phyloP scores from a whole-genome alignment of 2,888 invertebrate species.

The Polietes domitor region DNA sequence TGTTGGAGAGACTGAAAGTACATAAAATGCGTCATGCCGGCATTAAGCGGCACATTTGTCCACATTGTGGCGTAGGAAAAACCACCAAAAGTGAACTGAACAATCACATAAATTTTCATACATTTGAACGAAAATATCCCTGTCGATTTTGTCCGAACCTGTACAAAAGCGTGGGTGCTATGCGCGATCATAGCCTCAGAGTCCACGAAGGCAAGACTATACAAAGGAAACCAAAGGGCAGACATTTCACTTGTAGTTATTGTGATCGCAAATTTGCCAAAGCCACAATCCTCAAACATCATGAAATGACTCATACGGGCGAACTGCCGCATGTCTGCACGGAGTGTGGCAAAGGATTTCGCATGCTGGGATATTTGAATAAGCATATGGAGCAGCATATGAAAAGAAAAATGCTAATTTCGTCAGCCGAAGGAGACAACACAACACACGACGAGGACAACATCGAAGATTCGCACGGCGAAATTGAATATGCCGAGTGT shows the following conservation, averaged over 20 bases:
- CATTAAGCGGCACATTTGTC: conserved; percentile 76
- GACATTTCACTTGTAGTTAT: conserved; percentile 74
- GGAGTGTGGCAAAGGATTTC: conserved; percentile 70
- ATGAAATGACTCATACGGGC: conserved; percentile 79
- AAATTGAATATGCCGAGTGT: no score
- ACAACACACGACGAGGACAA: no score
- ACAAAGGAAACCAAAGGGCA: conserved; percentile 75
- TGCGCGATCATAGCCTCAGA: conserved; percentile 69
- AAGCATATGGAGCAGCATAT: no score
- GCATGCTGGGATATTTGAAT: no score
- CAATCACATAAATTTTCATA: conserved; percentile 77
- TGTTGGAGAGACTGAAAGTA: conserved; percentile 74
- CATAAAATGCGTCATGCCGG: conserved; percentile 78
- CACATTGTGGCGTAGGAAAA: conserved; percentile 67
- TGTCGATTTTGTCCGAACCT: conserved; percentile 75
- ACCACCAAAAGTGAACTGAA: conserved; percentile 64
- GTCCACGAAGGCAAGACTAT: conserved; percentile 68
- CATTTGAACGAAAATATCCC: conserved; percentile 75
- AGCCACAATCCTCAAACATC: conserved; percentile 76
- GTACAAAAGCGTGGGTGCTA: conserved; percentile 76
- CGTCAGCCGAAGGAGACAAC: no score
- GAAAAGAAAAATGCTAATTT: no score
- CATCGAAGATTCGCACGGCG: no score
- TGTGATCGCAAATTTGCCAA: conserved; percentile 77
- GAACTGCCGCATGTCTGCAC: conserved; percentile 76